Percentiles rank a stretch among this genome's conserved stretches.
These are phyloP conservation scores for Rhodeus uyekii DNA, from an alignment of 2,797 vertebrate genomes.

Conservation along the genomic window DNA sequence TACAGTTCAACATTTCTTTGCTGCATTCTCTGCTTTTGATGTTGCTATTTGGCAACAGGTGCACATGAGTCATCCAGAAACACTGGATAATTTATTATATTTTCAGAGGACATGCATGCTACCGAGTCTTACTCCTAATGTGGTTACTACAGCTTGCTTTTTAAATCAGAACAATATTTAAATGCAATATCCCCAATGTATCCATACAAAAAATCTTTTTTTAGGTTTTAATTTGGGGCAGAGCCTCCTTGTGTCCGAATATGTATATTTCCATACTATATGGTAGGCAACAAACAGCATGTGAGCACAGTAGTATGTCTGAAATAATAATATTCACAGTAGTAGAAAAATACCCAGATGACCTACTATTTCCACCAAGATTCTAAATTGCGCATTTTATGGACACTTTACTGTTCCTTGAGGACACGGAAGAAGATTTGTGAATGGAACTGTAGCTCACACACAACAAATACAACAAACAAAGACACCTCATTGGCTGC, in stretches of 20 bases:
- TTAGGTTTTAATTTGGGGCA: background rate
- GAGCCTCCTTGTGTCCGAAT: background rate
- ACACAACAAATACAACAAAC: too few relatives aligned
- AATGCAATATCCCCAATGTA: background rate
- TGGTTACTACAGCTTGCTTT: background rate
- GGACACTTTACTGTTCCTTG: background rate
- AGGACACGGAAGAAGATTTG: too few relatives aligned
- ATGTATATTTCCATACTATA: background rate
- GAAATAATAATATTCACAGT: too few relatives aligned
- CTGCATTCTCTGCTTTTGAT: conserved; percentile 45
- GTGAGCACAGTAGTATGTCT: background rate
- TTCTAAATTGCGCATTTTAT: background rate
- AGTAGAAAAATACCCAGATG: background rate
- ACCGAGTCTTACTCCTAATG: background rate
- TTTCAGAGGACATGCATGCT: background rate
- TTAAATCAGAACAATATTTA: background rate
- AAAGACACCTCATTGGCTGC: too few relatives aligned
- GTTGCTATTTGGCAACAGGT: conserved; percentile 33
- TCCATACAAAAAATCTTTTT: too few relatives aligned
- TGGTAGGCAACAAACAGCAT: background rate
- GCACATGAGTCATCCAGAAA: conserved; percentile 30
- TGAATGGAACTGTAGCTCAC: too few relatives aligned
- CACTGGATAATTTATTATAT: conserved; percentile 8
- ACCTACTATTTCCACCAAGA: background rate
- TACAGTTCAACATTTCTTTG: conserved; percentile 27